Evolutionary conservation across 2,113 vertebrate genomes (phyloP), one percentile per base, ranked within the genome.

Genomic region (Butorides virescens): DNA sequence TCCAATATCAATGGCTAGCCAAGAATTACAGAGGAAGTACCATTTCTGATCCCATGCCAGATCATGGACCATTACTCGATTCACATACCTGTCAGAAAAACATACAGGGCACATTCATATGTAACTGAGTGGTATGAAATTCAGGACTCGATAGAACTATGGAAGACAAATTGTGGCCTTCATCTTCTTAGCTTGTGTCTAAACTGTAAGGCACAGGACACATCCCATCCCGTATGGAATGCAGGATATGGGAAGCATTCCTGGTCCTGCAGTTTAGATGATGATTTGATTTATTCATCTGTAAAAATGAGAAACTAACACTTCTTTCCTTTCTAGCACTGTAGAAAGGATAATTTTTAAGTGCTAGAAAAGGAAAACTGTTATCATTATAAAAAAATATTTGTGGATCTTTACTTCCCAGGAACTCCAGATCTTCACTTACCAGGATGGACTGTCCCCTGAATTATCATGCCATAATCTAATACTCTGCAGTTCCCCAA

Each of bases 401-500:
- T 34, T 61, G 27, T 70, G 26, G 17, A 21, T 62, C 25, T 87
- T 84, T 84, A 29, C n/a, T 75, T 74, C 27, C 39, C 29, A 14
- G 1, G 49, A 29, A 58, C 37, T 70, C 12, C 50, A 76, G 74
- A 20, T 11, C 27, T 62, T 10, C 3, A 52, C 97, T 90, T 97
- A 99, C 99, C 99, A 99, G 56, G 99, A 98, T 2, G 99, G 99
- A 74, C 94, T 98, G 37, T 97, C 83, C 86, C 99, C 99, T 4
- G 99, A 99, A 97, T 99, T 99, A 96, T 99, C 98, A 25, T 99
- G 99, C 99, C 99, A 99, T 92, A 99, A 56, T 93, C 99, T 96
- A 94, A 99, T 98, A 95, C 98, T 98, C 94, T 96, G 98, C 42
- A 99, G 97, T 56, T 99, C 98, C 67, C 99, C 99, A 22, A 99